A percentile compares a stretch with the other conserved stretches of the same genome.
Evolutionary conservation across 2,888 invertebrate species (phyloP).

Genomic region (Petrolisthes manimaculis): DNA sequence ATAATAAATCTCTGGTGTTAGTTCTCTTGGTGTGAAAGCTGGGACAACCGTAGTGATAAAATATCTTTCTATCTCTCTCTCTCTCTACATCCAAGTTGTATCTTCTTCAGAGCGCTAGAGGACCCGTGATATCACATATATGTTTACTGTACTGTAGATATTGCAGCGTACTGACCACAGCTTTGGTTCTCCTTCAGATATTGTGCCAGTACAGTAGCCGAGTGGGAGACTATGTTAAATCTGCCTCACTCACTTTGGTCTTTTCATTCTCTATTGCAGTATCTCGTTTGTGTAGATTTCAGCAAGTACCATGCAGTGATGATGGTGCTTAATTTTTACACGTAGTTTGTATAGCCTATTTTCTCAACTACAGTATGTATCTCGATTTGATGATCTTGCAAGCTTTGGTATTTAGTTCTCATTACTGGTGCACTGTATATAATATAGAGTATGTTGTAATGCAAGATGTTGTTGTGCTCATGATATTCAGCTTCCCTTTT

Average conservation of each 20-base stretch:
- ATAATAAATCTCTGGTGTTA: neutral
- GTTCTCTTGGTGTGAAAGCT: neutral
- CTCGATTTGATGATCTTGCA: neutral
- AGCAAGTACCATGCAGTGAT: neutral
- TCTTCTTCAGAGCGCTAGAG: conserved; percentile 28
- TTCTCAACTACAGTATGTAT: neutral
- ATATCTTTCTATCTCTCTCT: neutral
- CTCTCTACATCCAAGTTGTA: neutral
- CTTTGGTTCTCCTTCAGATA: neutral
- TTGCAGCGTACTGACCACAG: neutral
- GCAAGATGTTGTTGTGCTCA: too few species aligned
- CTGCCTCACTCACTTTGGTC: too few species aligned
- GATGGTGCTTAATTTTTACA: neutral
- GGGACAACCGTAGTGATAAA: conserved; percentile 25
- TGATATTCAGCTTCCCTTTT: too few species aligned
- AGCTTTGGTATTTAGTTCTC: too few species aligned
- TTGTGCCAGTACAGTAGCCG: too few species aligned
- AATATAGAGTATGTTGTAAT: too few species aligned
- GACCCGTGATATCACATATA: conserved; percentile 16
- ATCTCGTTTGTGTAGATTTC: neutral
- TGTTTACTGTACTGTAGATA: conserved; percentile 22
- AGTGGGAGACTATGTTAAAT: too few species aligned
- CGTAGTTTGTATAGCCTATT: neutral
- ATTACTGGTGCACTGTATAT: too few species aligned
- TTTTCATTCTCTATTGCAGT: too few species aligned